Conservation (phyloP, 2,888 invertebrate species). For the Cenopis cana region DNA sequence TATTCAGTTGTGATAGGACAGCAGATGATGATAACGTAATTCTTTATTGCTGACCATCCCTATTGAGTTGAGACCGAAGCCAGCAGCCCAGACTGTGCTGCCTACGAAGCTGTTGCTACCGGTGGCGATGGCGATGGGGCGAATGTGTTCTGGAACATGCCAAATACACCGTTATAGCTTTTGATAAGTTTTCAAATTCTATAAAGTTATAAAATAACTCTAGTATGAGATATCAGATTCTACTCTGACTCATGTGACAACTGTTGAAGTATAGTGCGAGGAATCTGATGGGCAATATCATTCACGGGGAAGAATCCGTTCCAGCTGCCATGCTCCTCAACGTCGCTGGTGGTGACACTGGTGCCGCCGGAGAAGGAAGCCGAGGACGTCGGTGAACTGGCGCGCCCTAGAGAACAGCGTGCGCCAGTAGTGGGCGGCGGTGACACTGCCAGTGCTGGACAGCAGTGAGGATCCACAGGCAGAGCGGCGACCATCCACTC, state of each 20-base stretch:
- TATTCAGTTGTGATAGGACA: too few relatives aligned
- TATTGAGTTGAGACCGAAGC: slow-evolving; percentile 59
- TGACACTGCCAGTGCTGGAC: slow-evolving; percentile 54
- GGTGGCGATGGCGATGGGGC: slow-evolving; percentile 51
- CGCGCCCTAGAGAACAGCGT: slow-evolving; percentile 4
- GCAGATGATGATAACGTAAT: too few relatives aligned
- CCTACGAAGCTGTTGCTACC: slow-evolving; percentile 49
- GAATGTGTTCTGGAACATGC: slow-evolving; percentile 39
- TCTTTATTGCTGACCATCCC: too few relatives aligned
- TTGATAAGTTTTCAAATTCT: too few relatives aligned
- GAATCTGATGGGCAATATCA: slow-evolving; percentile 59
- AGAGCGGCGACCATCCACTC: slow-evolving; percentile 57
- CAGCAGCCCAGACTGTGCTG: slow-evolving; percentile 51
- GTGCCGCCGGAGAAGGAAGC: slow-evolving; percentile 57
- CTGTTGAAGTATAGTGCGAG: slow-evolving; percentile 40
- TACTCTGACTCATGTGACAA: too few relatives aligned
- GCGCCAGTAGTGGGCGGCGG: slow-evolving; percentile 51
- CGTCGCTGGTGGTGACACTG: slow-evolving; percentile 51
- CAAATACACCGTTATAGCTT: background rate
- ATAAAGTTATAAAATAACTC: too few relatives aligned
- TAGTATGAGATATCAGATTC: too few relatives aligned
- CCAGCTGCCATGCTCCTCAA: slow-evolving; percentile 54
- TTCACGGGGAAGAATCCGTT: slow-evolving; percentile 45
- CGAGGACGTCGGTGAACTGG: slow-evolving; percentile 44
- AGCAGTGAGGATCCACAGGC: slow-evolving; percentile 65